A percentile compares a stretch with the other conserved stretches of the same genome.
These are phyloP conservation scores for Channallabes apus DNA, from an alignment of 2,797 vertebrate species.

Conservation along the genomic window DNA sequence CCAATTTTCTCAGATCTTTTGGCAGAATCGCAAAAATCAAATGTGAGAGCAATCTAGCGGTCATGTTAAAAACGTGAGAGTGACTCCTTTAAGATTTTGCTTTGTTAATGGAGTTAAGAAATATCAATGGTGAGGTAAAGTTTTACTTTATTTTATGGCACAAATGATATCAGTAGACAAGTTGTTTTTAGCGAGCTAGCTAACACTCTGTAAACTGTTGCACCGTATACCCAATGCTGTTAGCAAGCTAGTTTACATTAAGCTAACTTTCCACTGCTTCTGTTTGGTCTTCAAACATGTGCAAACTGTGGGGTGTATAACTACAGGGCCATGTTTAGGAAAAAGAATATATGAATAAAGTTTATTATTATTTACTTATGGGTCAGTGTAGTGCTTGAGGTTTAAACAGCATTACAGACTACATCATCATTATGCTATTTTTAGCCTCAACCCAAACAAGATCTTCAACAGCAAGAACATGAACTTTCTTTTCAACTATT, in stretches of 20 bases:
- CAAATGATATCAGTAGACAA: no score
- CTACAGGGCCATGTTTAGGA: not conserved
- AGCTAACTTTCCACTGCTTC: no score
- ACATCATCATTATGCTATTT: not conserved
- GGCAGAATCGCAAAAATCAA: not conserved
- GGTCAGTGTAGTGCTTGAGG: not conserved
- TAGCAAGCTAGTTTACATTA: no score
- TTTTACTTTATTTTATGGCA: no score
- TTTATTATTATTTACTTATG: not conserved
- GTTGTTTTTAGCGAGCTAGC: no score
- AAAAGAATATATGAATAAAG: not conserved
- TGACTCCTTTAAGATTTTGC: not conserved
- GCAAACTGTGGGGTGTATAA: not conserved
- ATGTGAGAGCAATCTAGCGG: no score
- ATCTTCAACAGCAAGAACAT: not conserved
- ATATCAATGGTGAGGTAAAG: no score
- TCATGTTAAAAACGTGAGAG: not conserved
- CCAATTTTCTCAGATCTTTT: not conserved
- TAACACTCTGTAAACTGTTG: no score
- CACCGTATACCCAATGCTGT: no score
- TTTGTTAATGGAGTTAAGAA: not conserved
- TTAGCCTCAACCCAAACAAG: not conserved
- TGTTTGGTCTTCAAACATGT: not conserved
- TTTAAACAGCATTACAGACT: not conserved
- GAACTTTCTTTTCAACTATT: no score